Evolutionary conservation across 2,113 vertebrate species (phyloP).

Genomic region (Tupaia tana): DNA sequence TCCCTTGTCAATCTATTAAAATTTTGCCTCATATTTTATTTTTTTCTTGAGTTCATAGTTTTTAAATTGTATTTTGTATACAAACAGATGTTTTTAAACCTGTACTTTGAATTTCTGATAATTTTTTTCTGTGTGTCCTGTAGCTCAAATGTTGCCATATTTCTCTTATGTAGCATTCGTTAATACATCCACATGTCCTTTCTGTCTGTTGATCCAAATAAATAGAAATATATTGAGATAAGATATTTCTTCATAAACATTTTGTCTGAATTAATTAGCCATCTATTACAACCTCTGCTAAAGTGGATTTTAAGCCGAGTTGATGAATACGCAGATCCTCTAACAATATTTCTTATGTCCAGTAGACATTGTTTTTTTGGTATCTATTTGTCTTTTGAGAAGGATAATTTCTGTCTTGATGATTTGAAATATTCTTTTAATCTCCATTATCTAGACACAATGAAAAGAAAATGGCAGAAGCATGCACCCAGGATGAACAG

Average conservation of each 20-base stretch:
- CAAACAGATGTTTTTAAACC: neutral
- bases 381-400: neutral
- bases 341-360: neutral
- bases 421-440: neutral
- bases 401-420: neutral
- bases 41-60: neutral
- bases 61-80: neutral
- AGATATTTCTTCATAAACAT: neutral
- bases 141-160: neutral
- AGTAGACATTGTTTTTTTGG: neutral
- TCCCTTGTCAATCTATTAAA: neutral
- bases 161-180: neutral
- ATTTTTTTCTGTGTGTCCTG: neutral
- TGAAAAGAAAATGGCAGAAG: neutral
- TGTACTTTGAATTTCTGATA: neutral
- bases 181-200: neutral
- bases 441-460: neutral
- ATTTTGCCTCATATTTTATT: neutral
- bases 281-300: neutral
- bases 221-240: neutral
- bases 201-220: neutral
- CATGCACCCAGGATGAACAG: accelerated
- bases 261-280: neutral
- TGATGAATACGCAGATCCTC: neutral
- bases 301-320: neutral